Conservation (phyloP, 1,140 invertebrate species). For the Caenorhabditis brenneri region DNA sequence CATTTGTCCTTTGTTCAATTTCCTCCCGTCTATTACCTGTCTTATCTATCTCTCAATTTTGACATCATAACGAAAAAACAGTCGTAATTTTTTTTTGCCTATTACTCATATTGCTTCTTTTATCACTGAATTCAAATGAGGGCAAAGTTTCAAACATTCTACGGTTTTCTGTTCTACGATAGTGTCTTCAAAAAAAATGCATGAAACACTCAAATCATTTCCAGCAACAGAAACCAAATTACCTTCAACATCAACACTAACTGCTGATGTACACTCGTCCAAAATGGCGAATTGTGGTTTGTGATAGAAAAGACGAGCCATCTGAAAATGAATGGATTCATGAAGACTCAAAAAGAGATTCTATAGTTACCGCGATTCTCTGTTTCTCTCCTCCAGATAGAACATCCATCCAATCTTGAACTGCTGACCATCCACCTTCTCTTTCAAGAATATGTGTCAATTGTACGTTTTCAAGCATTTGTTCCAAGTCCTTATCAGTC, state of each 20-base stretch:
- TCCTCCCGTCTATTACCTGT: too few species aligned
- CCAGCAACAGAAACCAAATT: not conserved
- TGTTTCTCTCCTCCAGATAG: constrained; percentile 96
- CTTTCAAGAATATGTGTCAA: constrained; percentile 83
- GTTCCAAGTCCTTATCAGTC: constrained; percentile 80
- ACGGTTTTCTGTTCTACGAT: too few species aligned
- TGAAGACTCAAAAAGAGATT: not conserved
- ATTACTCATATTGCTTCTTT: too few species aligned
- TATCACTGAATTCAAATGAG: too few species aligned
- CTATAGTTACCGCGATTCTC: constrained; percentile 79
- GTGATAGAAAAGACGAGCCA: constrained; percentile 96
- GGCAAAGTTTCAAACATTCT: too few species aligned
- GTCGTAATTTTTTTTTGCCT: too few species aligned
- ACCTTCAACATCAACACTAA: constrained; percentile 93
- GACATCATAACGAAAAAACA: too few species aligned
- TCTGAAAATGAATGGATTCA: constrained; percentile 74
- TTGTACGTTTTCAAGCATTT: constrained; percentile 80
- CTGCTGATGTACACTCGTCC: constrained; percentile 94
- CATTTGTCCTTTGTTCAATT: too few species aligned
- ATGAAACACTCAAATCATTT: too few species aligned
- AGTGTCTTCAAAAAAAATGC: too few species aligned
- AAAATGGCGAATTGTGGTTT: constrained; percentile 94
- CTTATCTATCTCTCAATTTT: too few species aligned
- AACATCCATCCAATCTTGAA: constrained; percentile 97
- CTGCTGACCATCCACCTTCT: constrained; percentile 86